These are phyloP conservation scores for Oreochromis niloticus DNA, from an alignment of 2,113 vertebrate species.

Conservation along the genomic window DNA sequence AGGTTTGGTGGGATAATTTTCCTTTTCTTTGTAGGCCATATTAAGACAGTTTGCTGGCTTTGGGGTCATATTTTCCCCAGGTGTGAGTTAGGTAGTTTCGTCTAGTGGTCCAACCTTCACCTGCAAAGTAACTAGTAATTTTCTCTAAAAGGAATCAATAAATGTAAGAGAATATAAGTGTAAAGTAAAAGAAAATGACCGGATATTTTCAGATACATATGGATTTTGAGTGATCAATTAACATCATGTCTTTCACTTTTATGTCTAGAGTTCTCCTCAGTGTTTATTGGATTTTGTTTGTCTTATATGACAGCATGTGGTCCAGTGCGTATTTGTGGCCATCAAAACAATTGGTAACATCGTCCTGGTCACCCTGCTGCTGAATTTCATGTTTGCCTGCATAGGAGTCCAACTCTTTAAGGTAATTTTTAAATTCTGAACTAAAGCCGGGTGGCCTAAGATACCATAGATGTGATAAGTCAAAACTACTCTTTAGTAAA, in stretches of 20 bases:
- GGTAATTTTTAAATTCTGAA: slow-evolving; percentile 62
- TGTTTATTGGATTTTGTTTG: background rate
- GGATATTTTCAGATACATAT: background rate
- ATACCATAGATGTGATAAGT: background rate
- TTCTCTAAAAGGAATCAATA: background rate
- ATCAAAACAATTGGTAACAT: slow-evolving; percentile 98
- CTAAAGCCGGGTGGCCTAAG: background rate
- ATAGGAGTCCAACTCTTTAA: slow-evolving; percentile 97
- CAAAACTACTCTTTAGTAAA: background rate
- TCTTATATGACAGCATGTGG: slow-evolving; percentile 83
- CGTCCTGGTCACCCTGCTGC: slow-evolving; percentile 87
- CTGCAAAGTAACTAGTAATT: background rate
- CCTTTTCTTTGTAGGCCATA: background rate
- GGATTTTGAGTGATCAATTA: background rate
- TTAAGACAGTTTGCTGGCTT: background rate
- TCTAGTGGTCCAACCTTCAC: background rate
- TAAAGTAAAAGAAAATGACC: background rate
- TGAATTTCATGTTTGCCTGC: slow-evolving; percentile 97
- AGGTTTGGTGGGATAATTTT: rapidly evolving
- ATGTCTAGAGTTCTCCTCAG: background rate
- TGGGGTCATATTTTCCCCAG: background rate
- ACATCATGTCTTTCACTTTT: background rate
- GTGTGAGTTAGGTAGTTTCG: rapidly evolving
- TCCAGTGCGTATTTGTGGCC: slow-evolving; percentile 96
- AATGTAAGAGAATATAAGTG: background rate